Conservation (phyloP, 1,140 invertebrate species). For the Achroia grisella region DNA sequence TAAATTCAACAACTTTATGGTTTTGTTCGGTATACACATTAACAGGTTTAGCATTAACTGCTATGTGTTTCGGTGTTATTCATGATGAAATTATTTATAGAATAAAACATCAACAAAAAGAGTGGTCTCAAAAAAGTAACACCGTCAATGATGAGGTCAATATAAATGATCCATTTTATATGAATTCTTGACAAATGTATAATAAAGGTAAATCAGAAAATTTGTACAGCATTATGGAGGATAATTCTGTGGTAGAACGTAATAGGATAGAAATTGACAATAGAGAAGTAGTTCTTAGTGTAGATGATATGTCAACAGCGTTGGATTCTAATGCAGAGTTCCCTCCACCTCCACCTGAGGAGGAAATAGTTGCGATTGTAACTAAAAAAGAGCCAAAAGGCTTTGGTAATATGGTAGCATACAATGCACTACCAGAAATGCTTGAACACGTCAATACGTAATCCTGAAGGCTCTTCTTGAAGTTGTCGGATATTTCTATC, state of each 20-base stretch:
- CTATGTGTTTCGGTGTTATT: conserved; percentile 98
- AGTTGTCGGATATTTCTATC: conserved; percentile 16
- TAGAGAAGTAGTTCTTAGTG: conserved; percentile 63
- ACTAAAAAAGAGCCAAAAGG: conserved; percentile 68
- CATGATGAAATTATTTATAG: conserved; percentile 93
- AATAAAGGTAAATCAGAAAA: conserved; percentile 67
- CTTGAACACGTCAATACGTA: conserved; percentile 57
- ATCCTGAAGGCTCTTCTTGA: conserved; percentile 14
- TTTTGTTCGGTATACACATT: conserved; percentile 96
- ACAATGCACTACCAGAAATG: conserved; percentile 69
- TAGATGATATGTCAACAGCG: conserved; percentile 54
- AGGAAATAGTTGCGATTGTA: conserved; percentile 69
- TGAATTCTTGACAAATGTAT: conserved; percentile 74
- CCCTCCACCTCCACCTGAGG: conserved; percentile 59
- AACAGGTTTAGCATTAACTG: conserved; percentile 94
- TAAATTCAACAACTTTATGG: conserved; percentile 80
- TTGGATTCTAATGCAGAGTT: conserved; percentile 43
- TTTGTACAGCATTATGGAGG: conserved; percentile 73
- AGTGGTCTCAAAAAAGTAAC: conserved; percentile 70
- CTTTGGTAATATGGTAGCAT: conserved; percentile 68
- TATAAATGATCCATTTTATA: conserved; percentile 68
- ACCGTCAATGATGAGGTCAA: conserved; percentile 69
- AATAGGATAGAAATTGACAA: conserved; percentile 64
- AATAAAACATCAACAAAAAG: conserved; percentile 77
- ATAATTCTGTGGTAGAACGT: conserved; percentile 57